phyloP scores from a whole-genome alignment of 2,113 vertebrate genomes.

The Toxotes chatareus region DNA sequence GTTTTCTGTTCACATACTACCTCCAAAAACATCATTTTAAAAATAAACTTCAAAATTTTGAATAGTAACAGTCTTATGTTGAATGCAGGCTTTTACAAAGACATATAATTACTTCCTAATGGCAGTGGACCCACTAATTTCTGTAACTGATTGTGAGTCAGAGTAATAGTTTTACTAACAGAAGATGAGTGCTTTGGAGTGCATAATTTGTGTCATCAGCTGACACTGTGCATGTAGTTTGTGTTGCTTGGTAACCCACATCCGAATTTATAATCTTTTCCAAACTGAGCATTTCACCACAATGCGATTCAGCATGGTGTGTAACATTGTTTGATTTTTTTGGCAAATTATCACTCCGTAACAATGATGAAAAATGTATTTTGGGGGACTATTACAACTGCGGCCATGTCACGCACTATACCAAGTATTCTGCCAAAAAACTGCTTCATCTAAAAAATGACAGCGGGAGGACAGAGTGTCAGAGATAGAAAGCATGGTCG shows the following conservation, averaged over 20 bases:
- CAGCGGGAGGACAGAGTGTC: background rate
- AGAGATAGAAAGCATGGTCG: background rate
- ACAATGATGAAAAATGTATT: background rate
- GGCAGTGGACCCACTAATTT: background rate
- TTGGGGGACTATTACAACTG: background rate
- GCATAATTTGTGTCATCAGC: slow-evolving; percentile 28
- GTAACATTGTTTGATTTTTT: background rate
- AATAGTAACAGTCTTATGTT: slow-evolving; percentile 3
- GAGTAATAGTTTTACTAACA: slow-evolving; percentile 35
- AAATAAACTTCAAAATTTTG: background rate
- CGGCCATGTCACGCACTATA: background rate
- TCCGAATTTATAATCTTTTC: slow-evolving; percentile 28
- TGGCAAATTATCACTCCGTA: background rate
- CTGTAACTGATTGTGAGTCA: slow-evolving; percentile 15
- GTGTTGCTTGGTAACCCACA: slow-evolving; percentile 57
- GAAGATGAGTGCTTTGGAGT: slow-evolving; percentile 35
- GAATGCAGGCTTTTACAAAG: slow-evolving; percentile 6
- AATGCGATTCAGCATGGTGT: background rate
- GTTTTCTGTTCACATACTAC: background rate
- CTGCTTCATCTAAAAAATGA: background rate
- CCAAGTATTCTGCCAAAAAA: background rate
- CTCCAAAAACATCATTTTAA: background rate
- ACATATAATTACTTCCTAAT: slow-evolving; percentile 16
- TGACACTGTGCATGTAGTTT: slow-evolving; percentile 22
- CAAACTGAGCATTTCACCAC: slow-evolving; percentile 22